phyloP scores from a whole-genome alignment of 64 coral and sea anemone genomes.

The Porites australiensis region DNA sequence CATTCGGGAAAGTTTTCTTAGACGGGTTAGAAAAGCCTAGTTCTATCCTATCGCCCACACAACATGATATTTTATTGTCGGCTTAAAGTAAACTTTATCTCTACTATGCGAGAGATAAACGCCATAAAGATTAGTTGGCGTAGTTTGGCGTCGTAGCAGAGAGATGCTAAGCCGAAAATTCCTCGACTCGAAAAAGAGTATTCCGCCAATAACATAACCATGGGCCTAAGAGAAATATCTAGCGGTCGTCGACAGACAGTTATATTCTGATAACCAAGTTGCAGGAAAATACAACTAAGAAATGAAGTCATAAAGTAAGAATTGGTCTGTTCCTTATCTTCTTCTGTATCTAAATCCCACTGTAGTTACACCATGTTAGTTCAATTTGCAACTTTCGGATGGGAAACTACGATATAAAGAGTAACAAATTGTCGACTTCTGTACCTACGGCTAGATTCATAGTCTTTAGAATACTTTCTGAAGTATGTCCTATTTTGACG shows the following conservation, averaged over 20 bases:
- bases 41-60: not conserved
- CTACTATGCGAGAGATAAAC: conserved; percentile 13
- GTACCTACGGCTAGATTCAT: not conserved
- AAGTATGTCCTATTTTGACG: not conserved
- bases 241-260: not conserved
- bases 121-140: not conserved
- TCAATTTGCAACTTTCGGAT: not conserved
- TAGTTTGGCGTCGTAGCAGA: not conserved
- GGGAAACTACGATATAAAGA: not conserved
- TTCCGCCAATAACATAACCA: not conserved
- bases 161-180: not conserved
- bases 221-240: not conserved
- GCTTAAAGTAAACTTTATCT: conserved; percentile 1
- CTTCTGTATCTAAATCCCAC: not conserved
- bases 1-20: not conserved
- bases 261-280: not conserved
- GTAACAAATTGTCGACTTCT: not conserved
- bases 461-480: not conserved
- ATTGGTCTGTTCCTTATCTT: not conserved
- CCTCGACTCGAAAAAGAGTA: not conserved
- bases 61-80: conserved; percentile 13
- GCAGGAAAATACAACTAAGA: too few relatives aligned
- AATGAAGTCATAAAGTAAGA: not conserved
- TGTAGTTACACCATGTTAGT: not conserved
- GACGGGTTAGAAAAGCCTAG: not conserved